A percentile compares a stretch with the other conserved stretches of the same genome.
phyloP scores from a whole-genome alignment of 2,113 vertebrate species.

The Ptilorrhoa leucosticta region DNA sequence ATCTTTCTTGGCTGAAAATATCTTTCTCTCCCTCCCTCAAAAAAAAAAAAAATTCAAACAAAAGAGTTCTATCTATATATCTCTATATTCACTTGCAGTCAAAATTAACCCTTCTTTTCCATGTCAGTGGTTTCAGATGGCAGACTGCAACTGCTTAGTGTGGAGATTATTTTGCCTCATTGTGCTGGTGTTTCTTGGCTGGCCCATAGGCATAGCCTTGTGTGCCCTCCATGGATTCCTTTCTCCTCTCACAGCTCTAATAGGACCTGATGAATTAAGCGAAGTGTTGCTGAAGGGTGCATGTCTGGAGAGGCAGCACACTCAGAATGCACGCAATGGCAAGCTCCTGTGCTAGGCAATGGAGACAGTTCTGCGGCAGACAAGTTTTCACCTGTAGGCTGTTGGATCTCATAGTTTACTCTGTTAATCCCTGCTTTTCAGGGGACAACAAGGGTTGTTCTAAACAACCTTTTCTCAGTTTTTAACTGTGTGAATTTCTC shows the following conservation, averaged over 20 bases:
- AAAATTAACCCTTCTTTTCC: not conserved
- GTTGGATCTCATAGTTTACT: not conserved
- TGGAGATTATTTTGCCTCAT: not conserved
- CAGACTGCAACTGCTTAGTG: not conserved
- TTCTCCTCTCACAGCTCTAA: slow-evolving; percentile 68
- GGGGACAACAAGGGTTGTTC: too few species aligned
- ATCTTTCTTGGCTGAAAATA: not conserved
- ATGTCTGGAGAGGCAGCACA: slow-evolving; percentile 67
- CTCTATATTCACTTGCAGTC: not conserved
- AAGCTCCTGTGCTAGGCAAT: slow-evolving; percentile 57
- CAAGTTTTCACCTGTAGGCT: not conserved
- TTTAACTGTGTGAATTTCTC: not conserved
- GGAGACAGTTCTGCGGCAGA: not conserved
- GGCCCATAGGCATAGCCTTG: slow-evolving; percentile 70
- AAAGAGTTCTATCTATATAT: not conserved
- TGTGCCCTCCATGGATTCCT: slow-evolving; percentile 72
- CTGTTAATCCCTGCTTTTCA: not conserved
- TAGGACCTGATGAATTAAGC: slow-evolving; percentile 67
- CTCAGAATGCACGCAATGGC: slow-evolving; percentile 65
- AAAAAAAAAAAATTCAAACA: not conserved
- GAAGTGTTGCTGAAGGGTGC: slow-evolving; percentile 65
- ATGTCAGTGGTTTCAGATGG: not conserved
- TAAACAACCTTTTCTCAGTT: not conserved
- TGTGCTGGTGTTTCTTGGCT: slow-evolving; percentile 60
- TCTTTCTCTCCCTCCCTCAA: not conserved